Conservation (phyloP, 2,113 vertebrate species). For the Centropus bengalensis region DNA sequence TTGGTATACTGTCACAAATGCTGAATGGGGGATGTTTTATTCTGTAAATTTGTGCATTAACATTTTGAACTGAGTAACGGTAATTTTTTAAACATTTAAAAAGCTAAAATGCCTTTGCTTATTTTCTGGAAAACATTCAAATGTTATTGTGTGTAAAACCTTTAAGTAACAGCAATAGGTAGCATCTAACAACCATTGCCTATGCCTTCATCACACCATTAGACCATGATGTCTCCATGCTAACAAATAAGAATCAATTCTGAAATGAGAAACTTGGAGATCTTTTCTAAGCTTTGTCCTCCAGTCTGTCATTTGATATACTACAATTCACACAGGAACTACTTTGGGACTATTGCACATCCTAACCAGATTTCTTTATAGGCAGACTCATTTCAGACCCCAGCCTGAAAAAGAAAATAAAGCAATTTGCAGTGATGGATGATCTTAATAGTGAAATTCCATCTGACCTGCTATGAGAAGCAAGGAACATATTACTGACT, state of each 20-base stretch:
- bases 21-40: neutral
- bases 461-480: neutral
- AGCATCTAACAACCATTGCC: neutral
- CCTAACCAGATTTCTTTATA: slow-evolving; percentile 10
- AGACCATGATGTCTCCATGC: neutral
- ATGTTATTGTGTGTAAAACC: neutral
- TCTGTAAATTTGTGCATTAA: neutral
- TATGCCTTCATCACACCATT: neutral
- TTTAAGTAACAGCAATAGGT: neutral
- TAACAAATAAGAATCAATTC: neutral
- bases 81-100: neutral
- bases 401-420: slow-evolving; percentile 1
- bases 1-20: neutral
- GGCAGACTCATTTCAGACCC: neutral
- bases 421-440: neutral
- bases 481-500: neutral
- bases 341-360: neutral
- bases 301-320: neutral
- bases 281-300: neutral
- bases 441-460: neutral
- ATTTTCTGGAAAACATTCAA: neutral
- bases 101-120: neutral
- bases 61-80: neutral
- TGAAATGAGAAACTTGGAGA: neutral
- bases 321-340: neutral